phyloP scores from a whole-genome alignment of 2,113 vertebrate species.

The Candoia aspera region DNA sequence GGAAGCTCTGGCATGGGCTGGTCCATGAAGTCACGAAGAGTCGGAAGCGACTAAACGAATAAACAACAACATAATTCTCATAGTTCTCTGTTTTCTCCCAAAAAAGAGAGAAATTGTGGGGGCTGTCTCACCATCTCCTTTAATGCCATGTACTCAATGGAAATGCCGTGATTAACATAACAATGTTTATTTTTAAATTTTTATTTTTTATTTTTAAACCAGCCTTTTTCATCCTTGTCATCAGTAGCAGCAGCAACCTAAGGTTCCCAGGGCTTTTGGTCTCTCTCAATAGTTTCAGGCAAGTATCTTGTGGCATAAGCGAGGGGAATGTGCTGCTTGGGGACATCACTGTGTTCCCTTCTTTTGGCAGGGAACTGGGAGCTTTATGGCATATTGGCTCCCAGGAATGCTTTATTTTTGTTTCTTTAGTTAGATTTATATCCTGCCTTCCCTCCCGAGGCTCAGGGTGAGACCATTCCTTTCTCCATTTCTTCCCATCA shows the following conservation, averaged over 20 bases:
- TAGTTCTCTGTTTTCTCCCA: background rate
- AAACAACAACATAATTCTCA: background rate
- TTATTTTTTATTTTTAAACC: slow-evolving; percentile 56
- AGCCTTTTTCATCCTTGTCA: slow-evolving; percentile 17
- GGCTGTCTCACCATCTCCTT: slow-evolving; percentile 14
- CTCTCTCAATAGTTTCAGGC: slow-evolving; percentile 43
- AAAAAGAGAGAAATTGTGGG: background rate
- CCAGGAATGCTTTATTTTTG: slow-evolving; percentile 26
- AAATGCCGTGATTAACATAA: slow-evolving; percentile 41
- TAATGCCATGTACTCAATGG: background rate
- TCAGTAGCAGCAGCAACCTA: background rate
- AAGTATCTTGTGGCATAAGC: slow-evolving; percentile 24
- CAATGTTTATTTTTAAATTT: slow-evolving; percentile 46
- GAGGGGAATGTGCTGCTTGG: slow-evolving; percentile 13
- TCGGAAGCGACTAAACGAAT: no score
- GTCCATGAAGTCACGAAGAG: no score
- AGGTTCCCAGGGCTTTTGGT: slow-evolving; percentile 19
- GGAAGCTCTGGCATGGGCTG: no score
- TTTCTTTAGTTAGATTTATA: background rate
- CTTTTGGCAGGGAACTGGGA: slow-evolving; percentile 48
- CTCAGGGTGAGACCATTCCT: background rate
- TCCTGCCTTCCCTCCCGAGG: background rate
- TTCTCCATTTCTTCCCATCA: background rate
- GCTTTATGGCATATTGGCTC: slow-evolving; percentile 31
- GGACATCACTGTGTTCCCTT: slow-evolving; percentile 44